Conservation (phyloP, 2,888 invertebrate species). For the Keiferia lycopersicella region DNA sequence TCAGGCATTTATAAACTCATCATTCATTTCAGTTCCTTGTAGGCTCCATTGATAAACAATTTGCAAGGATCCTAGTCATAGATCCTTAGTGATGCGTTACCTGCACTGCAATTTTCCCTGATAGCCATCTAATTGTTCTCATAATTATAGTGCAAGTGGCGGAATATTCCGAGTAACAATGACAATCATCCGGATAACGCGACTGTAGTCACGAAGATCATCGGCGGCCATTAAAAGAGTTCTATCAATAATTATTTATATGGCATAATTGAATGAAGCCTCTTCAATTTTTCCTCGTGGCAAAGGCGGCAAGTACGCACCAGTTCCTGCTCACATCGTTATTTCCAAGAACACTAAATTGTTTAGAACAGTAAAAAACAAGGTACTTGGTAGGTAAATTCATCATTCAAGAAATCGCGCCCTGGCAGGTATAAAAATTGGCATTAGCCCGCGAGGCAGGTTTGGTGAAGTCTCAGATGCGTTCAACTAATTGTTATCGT, state of each 20-base stretch:
- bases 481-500: no score
- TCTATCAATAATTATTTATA: background rate
- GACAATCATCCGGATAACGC: constrained; percentile 49
- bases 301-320: background rate
- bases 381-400: background rate
- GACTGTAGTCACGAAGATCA: constrained; percentile 55
- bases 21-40: background rate
- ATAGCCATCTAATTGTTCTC: constrained; percentile 29
- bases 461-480: no score
- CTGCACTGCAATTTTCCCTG: constrained; percentile 13
- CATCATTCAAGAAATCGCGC: constrained; percentile 18
- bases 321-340: no score
- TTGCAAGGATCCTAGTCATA: background rate
- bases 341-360: constrained; percentile 19
- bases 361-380: constrained; percentile 12
- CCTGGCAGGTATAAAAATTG: constrained; percentile 20
- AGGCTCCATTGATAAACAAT: background rate
- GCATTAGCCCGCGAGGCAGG: background rate
- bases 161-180: constrained; percentile 43
- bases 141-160: constrained; percentile 12
- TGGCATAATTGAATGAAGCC: background rate
- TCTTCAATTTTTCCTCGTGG: background rate
- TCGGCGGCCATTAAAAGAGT: constrained; percentile 20
- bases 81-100: background rate
- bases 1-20: background rate